A percentile compares a stretch with the other conserved stretches of the same genome.
Evolutionary conservation across 2,113 vertebrate species (phyloP).

Genomic region (Formicarius rufipectus): DNA sequence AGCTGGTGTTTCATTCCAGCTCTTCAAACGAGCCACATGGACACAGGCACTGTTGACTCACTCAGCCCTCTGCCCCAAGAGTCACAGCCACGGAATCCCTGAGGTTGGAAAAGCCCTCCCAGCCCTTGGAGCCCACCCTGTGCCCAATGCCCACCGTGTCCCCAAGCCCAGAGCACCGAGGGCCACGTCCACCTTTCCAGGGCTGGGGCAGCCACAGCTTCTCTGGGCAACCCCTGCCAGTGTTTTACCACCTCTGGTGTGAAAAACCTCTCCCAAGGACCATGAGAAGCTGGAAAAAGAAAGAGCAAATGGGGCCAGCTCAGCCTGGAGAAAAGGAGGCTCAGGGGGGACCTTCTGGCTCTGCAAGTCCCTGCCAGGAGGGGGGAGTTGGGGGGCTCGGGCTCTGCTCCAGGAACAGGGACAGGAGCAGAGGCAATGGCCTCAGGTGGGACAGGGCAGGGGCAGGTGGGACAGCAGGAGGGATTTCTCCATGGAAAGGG

Average conservation of each 20-base stretch:
- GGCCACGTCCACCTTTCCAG: not conserved
- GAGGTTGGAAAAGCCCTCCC: not conserved
- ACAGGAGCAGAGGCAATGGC: too few relatives aligned
- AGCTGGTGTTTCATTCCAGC: too few relatives aligned
- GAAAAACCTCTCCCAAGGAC: too few relatives aligned
- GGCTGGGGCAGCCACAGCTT: not conserved
- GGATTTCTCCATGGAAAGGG: not conserved
- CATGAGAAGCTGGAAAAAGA: too few relatives aligned
- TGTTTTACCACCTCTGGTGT: too few relatives aligned
- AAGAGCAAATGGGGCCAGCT: too few relatives aligned
- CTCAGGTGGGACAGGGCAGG: too few relatives aligned
- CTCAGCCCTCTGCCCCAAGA: not conserved
- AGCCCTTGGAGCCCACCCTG: not conserved
- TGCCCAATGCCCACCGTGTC: not conserved
- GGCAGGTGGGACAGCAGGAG: accelerated
- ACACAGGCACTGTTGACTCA: accelerated
- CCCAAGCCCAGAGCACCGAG: not conserved
- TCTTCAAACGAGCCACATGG: not conserved
- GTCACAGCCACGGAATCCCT: not conserved
- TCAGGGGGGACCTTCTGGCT: not conserved
- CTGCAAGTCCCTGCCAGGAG: not conserved
- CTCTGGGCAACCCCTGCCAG: too few relatives aligned
- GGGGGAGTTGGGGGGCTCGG: not conserved
- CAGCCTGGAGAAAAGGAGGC: not conserved
- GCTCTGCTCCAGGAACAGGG: not conserved